Evolutionary conservation across 2,113 vertebrate species (phyloP).

Genomic region (Benitochromis conjunctus): DNA sequence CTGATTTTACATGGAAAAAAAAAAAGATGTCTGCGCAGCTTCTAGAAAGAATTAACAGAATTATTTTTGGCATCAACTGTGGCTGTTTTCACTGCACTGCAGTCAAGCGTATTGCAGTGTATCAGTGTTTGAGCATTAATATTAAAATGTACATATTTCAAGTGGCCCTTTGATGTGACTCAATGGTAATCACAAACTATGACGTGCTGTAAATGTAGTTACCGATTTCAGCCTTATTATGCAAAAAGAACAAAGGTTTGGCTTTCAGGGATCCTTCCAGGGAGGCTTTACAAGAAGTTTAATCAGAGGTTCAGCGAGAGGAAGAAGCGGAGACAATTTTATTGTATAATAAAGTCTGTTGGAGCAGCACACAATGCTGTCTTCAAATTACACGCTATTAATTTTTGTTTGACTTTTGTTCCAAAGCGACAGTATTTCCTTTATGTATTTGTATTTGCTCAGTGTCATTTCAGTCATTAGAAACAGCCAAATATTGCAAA

Average conservation of each 20-base stretch:
- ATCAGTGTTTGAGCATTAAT: not conserved
- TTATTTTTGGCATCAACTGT: not conserved
- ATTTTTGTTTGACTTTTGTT: not conserved
- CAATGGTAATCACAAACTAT: not conserved
- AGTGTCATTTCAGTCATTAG: not conserved
- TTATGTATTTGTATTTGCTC: not conserved
- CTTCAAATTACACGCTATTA: not conserved
- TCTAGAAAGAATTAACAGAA: not conserved
- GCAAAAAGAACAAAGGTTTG: constrained; percentile 3
- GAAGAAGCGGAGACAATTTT: not conserved
- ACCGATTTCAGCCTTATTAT: not conserved
- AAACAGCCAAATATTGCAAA: constrained; percentile 14
- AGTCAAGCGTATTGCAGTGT: not conserved
- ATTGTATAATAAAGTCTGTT: not conserved
- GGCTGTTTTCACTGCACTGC: not conserved
- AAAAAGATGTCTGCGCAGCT: not conserved
- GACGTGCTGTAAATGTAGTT: not conserved
- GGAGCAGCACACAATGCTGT: not conserved
- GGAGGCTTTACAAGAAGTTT: not conserved
- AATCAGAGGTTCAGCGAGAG: not conserved
- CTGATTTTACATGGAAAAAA: not conserved
- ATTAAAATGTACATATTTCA: not conserved
- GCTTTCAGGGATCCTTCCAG: constrained; percentile 21
- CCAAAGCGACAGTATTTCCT: not conserved
- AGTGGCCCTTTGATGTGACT: not conserved